phyloP scores from a whole-genome alignment of 2,797 vertebrate genomes.

The Melanotaenia maccullochi region DNA sequence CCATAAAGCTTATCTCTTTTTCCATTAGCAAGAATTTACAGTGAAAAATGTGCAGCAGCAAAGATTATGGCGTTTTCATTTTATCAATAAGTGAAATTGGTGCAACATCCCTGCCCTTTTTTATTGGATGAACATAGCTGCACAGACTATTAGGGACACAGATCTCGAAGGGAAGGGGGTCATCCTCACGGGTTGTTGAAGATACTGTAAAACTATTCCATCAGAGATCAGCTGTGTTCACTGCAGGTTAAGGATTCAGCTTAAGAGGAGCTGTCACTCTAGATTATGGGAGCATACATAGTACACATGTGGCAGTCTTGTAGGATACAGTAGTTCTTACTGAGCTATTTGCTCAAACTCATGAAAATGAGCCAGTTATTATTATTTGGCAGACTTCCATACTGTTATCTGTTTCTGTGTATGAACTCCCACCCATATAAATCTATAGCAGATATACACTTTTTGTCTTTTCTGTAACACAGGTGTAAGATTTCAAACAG shows the following conservation, averaged over 20 bases:
- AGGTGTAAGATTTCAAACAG: conserved; percentile 16
- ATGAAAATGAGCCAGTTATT: neutral
- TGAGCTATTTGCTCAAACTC: conserved; percentile 3
- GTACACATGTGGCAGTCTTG: neutral
- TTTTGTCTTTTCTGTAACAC: conserved; percentile 1
- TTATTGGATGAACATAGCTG: neutral
- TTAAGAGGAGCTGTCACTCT: conserved; percentile 22
- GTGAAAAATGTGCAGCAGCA: conserved; percentile 43
- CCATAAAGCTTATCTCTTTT: neutral
- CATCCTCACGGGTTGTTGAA: conserved; percentile 14
- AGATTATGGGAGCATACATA: neutral
- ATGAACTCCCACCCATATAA: neutral
- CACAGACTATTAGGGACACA: neutral
- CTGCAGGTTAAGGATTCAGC: conserved; percentile 35
- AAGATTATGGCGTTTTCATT: conserved; percentile 32
- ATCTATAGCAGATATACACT: neutral
- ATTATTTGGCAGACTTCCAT: neutral
- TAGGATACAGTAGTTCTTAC: neutral
- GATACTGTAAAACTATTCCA: conserved; percentile 26
- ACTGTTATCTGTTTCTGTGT: conserved; percentile 1
- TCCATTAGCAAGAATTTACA: conserved; percentile 14
- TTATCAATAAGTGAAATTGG: conserved; percentile 37
- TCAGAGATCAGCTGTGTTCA: conserved; percentile 32
- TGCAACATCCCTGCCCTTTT: conserved; percentile 19
- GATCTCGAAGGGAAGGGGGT: conserved; percentile 22